These are phyloP conservation scores for Eleutherodactylus coqui DNA, from an alignment of 2,797 vertebrate genomes.

Conservation along the genomic window DNA sequence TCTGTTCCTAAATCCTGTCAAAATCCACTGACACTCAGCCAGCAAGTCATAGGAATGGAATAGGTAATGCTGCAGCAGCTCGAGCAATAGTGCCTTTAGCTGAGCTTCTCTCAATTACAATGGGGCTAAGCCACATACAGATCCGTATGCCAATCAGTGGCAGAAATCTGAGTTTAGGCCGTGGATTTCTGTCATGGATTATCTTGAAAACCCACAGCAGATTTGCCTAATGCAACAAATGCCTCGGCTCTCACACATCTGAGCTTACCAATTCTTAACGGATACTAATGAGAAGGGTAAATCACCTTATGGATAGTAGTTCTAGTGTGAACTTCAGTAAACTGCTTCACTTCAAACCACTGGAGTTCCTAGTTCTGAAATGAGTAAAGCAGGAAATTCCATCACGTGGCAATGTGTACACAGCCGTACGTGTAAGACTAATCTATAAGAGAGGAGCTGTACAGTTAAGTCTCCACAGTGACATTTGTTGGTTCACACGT, in stretches of 20 bases:
- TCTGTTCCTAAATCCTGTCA: too few species aligned
- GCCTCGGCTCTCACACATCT: background rate
- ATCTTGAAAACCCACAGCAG: too few species aligned
- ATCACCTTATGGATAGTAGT: background rate
- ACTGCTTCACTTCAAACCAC: background rate
- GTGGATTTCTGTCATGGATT: too few species aligned
- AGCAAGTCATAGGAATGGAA: too few species aligned
- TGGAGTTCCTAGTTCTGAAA: conserved; percentile 13
- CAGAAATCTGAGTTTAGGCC: too few species aligned
- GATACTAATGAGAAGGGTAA: background rate
- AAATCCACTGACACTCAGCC: too few species aligned
- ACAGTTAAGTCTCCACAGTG: background rate
- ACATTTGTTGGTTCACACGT: background rate
- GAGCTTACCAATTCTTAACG: too few species aligned
- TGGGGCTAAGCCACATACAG: too few species aligned
- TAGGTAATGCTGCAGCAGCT: too few species aligned
- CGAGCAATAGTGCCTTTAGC: too few species aligned
- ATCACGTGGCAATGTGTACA: background rate
- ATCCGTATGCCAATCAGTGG: too few species aligned
- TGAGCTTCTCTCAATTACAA: too few species aligned
- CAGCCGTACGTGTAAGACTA: background rate
- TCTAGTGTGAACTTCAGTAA: background rate
- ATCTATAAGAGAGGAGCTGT: background rate
- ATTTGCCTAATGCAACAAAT: background rate
- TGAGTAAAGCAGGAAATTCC: conserved; percentile 30